Evolutionary conservation across 1,140 invertebrate species (phyloP).

Genomic region (Polypedilum pembai): DNA sequence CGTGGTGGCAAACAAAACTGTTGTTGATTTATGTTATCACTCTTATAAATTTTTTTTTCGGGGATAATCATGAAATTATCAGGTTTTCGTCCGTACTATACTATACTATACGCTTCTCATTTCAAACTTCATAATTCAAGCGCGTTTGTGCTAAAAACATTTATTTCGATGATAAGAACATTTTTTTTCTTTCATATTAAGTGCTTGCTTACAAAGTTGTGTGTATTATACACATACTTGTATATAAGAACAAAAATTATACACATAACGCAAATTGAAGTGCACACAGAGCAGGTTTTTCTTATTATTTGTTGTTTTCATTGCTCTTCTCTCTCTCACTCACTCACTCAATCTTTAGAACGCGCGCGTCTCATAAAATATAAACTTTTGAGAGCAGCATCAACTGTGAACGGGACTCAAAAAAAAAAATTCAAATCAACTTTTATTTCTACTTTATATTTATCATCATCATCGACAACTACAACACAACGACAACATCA

Average conservation of each 20-base stretch:
- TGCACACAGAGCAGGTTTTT: constrained; percentile 16
- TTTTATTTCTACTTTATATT: neutral
- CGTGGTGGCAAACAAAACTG: too few species aligned
- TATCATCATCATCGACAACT: neutral
- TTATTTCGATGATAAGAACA: neutral
- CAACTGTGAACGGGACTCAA: neutral
- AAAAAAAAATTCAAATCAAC: too few species aligned
- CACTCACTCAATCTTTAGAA: too few species aligned
- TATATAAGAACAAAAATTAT: neutral
- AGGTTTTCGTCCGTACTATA: too few species aligned
- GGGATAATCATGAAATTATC: too few species aligned
- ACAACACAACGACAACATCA: too few species aligned
- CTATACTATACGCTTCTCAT: too few species aligned
- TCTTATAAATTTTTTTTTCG: too few species aligned
- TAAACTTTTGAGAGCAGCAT: neutral
- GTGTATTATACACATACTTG: neutral
- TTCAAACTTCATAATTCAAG: neutral
- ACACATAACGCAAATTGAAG: constrained; percentile 17
- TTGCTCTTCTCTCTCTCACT: neutral
- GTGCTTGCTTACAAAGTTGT: neutral
- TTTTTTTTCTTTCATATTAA: neutral
- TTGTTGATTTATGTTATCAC: too few species aligned
- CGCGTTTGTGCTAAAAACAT: neutral
- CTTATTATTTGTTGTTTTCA: constrained; percentile 14
- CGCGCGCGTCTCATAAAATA: too few species aligned